A percentile compares a stretch with the other conserved stretches of the same genome.
Conservation (phyloP, 2,797 vertebrate genomes). For the Periparus ater region DNA sequence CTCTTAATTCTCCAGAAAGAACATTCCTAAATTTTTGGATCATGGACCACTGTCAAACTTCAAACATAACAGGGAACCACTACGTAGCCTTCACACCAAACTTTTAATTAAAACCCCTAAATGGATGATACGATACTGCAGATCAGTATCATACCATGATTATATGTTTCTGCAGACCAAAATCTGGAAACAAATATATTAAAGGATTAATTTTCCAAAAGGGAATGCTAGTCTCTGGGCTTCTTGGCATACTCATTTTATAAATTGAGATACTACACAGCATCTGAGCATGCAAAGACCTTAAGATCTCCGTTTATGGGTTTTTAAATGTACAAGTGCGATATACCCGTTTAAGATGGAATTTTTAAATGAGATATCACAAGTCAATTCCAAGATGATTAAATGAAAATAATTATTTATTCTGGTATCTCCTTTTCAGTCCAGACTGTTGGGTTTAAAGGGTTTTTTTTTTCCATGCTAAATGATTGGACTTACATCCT, state of each 20-base stretch:
- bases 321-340: neutral
- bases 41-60: slow-evolving; percentile 19
- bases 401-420: neutral
- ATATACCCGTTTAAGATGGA: neutral
- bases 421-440: neutral
- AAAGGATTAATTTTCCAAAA: slow-evolving; percentile 33
- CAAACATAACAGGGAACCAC: neutral
- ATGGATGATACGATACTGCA: slow-evolving; percentile 22
- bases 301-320: neutral
- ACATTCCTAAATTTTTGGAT: slow-evolving; percentile 2
- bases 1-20: neutral
- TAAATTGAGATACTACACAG: neutral
- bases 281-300: neutral
- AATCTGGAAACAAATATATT: slow-evolving; percentile 32
- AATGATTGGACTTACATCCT: neutral
- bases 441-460: neutral
- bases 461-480: neutral
- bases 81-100: slow-evolving; percentile 2
- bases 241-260: neutral
- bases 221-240: neutral
- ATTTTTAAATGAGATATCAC: neutral
- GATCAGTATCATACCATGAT: slow-evolving; percentile 25
- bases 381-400: neutral
- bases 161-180: slow-evolving; percentile 9
- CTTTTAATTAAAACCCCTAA: slow-evolving; percentile 52